These are phyloP conservation scores for Glareola pratincola DNA, from an alignment of 2,113 vertebrate species.

Conservation along the genomic window DNA sequence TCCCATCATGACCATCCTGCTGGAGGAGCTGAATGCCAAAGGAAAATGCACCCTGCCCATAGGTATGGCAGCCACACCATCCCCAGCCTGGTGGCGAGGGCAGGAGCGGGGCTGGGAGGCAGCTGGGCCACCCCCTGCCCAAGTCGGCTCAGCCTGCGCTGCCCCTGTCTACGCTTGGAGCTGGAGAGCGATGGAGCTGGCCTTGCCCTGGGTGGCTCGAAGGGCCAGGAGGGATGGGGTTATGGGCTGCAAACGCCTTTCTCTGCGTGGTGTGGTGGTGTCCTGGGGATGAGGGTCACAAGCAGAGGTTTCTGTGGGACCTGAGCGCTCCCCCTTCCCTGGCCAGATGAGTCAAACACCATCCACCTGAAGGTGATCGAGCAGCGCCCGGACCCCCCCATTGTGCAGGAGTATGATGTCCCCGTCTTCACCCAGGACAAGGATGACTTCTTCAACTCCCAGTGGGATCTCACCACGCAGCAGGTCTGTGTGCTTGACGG, in stretches of 20 bases:
- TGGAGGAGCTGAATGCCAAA: constrained; percentile 93
- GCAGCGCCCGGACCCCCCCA: constrained; percentile 85
- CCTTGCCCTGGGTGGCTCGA: neutral
- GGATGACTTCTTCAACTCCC: constrained; percentile 90
- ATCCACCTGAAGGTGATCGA: constrained; percentile 95
- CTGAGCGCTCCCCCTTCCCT: neutral
- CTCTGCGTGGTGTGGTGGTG: fast-evolving
- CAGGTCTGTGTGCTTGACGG: constrained; percentile 71
- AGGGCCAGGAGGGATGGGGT: neutral
- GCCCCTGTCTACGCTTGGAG: neutral
- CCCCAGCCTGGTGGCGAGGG: fast-evolving
- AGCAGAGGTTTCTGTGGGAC: neutral
- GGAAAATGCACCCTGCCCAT: constrained; percentile 94
- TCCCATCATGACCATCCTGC: constrained; percentile 93
- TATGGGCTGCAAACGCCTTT: neutral
- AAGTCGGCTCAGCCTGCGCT: fast-evolving
- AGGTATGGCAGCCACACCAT: neutral
- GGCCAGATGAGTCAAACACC: constrained; percentile 92
- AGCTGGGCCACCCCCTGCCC: neutral
- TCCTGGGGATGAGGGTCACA: fast-evolving
- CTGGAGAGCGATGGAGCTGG: neutral
- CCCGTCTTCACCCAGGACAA: constrained; percentile 93
- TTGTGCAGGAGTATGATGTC: constrained; percentile 94
- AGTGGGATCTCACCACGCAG: constrained; percentile 98
- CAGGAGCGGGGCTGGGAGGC: neutral